Conservation (phyloP, 2,888 invertebrate species). For the Cenopis cana region DNA sequence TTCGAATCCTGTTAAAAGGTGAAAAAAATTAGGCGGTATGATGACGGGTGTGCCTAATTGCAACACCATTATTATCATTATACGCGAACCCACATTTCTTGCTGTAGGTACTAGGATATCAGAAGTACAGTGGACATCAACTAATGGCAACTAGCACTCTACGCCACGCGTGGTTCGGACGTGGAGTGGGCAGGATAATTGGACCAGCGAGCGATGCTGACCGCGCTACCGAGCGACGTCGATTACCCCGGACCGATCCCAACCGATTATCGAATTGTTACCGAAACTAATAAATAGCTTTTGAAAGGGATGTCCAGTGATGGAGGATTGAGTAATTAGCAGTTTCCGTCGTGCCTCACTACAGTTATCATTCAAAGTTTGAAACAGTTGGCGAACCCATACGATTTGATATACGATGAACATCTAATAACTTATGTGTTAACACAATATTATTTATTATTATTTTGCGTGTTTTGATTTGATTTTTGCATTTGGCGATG, state of each 20-base stretch:
- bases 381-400: not conserved
- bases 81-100: not conserved
- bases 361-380: not conserved
- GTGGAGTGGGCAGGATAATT: constrained; percentile 19
- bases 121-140: constrained; percentile 2
- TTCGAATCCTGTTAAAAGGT: too few relatives aligned
- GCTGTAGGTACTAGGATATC: constrained; percentile 1
- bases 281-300: not conserved
- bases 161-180: constrained; percentile 22
- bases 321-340: not conserved
- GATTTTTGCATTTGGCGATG: not conserved
- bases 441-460: too few relatives aligned
- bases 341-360: not conserved
- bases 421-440: too few relatives aligned
- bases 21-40: too few relatives aligned
- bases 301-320: not conserved
- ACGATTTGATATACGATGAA: too few relatives aligned
- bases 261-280: constrained; percentile 1
- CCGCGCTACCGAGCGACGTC: not conserved
- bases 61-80: too few relatives aligned
- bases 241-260: constrained; percentile 9
- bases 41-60: too few relatives aligned
- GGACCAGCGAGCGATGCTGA: not conserved
- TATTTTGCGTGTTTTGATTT: not conserved
- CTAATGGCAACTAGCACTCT: constrained; percentile 1